phyloP scores from a whole-genome alignment of 2,888 invertebrate genomes.

The Drosophila pseudotakahashii region DNA sequence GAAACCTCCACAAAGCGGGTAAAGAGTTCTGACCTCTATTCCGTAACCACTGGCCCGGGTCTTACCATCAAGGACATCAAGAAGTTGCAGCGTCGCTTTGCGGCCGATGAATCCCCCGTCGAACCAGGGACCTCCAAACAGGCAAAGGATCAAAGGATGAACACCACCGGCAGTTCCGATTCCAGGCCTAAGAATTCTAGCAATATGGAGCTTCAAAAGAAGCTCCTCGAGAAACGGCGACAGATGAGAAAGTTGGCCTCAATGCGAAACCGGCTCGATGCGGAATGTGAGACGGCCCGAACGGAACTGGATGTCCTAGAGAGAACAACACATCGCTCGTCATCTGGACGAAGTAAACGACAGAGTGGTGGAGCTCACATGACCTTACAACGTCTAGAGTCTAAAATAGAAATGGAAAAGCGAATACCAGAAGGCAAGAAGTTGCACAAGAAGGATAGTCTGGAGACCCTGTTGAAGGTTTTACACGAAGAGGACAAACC shows the following conservation, averaged over 20 bases:
- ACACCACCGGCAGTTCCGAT: background rate
- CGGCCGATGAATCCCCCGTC: background rate
- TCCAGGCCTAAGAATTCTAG: background rate
- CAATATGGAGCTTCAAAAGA: background rate
- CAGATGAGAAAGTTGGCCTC: background rate
- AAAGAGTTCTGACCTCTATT: background rate
- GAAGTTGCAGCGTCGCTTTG: background rate
- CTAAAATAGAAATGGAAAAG: too few relatives aligned
- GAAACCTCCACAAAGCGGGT: background rate
- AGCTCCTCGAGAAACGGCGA: background rate
- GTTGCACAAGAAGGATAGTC: background rate
- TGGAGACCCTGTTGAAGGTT: background rate
- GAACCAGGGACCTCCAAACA: background rate
- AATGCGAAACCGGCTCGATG: background rate
- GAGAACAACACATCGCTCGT: background rate
- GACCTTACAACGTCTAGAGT: too few relatives aligned
- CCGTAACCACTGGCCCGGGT: too few relatives aligned
- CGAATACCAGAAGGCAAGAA: too few relatives aligned
- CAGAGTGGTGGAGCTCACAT: constrained; percentile 16
- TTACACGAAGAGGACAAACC: background rate
- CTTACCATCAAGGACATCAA: background rate
- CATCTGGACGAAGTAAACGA: background rate
- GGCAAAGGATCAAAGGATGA: background rate
- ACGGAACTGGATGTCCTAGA: constrained; percentile 3
- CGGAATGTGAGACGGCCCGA: background rate